Conservation (phyloP, 2,113 vertebrate genomes). For the Isichthys henryi region DNA sequence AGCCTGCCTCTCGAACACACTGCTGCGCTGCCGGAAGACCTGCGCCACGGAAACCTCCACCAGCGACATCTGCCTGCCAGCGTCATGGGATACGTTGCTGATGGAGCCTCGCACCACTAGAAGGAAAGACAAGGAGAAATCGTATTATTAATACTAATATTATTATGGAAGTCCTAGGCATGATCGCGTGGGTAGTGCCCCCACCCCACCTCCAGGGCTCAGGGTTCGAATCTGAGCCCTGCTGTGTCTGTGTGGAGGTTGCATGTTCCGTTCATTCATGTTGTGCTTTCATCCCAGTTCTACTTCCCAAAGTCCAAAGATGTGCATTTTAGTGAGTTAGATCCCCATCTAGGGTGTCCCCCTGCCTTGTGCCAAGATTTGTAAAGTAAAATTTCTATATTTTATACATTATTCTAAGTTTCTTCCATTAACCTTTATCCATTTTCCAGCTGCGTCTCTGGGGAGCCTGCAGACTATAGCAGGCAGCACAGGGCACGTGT, state of each 20-base stretch:
- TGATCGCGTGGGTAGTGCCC: not conserved
- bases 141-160: not conserved
- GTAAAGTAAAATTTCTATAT: not conserved
- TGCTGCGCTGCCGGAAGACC: conserved; percentile 65
- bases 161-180: not conserved
- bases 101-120: conserved; percentile 71
- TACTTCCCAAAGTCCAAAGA: not conserved
- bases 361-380: not conserved
- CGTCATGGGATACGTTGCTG: conserved; percentile 52
- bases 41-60: conserved; percentile 49
- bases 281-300: not conserved
- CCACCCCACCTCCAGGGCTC: not conserved
- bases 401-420: not conserved
- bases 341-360: not conserved
- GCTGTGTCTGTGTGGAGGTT: not conserved
- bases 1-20: conserved; percentile 53
- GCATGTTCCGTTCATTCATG: not conserved
- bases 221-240: not conserved
- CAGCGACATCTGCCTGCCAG: conserved; percentile 46
- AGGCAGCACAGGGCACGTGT: not conserved
- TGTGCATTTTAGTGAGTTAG: too few species aligned
- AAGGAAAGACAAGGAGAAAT: conserved; percentile 25
- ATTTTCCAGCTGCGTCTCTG: not conserved
- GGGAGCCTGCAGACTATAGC: not conserved
- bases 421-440: not conserved